Percentiles rank a stretch among this genome's conserved stretches.
Evolutionary conservation across 2,797 vertebrate species (phyloP).

Genomic region (Notolabrus celidotus): DNA sequence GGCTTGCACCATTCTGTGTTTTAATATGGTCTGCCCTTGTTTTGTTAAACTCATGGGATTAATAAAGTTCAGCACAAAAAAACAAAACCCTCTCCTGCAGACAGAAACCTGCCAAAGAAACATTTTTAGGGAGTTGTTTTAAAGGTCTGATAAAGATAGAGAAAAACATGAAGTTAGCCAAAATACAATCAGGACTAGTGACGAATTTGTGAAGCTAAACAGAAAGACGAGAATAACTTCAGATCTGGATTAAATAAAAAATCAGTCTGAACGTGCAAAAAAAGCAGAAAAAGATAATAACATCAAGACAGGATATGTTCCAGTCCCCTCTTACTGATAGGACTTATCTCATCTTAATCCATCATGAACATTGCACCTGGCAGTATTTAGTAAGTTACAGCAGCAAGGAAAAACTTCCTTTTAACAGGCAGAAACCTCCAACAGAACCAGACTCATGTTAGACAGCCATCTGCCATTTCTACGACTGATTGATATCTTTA

Average conservation of each 20-base stretch:
- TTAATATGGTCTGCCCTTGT: background rate
- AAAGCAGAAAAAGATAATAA: too few species aligned
- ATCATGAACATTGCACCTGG: too few species aligned
- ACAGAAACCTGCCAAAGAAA: background rate
- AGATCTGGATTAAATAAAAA: background rate
- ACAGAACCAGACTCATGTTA: too few species aligned
- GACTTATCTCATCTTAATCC: too few species aligned
- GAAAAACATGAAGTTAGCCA: background rate
- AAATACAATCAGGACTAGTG: background rate
- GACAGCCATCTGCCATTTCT: too few species aligned
- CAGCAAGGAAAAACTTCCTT: too few species aligned
- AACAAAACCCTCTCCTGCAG: background rate
- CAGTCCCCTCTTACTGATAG: too few species aligned
- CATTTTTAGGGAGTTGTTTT: background rate
- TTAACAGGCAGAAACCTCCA: too few species aligned
- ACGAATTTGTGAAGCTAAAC: background rate
- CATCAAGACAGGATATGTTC: too few species aligned
- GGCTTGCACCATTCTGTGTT: background rate
- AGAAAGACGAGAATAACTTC: background rate
- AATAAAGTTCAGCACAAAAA: background rate
- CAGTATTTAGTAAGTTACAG: too few species aligned
- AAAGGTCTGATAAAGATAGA: background rate
- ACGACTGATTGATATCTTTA: background rate
- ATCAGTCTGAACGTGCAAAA: too few species aligned
- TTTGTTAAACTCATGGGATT: background rate